A percentile compares a stretch with the other conserved stretches of the same genome.
These are phyloP conservation scores for Tetramorium alpestre DNA, from an alignment of 1,140 invertebrate species.

Conservation along the genomic window DNA sequence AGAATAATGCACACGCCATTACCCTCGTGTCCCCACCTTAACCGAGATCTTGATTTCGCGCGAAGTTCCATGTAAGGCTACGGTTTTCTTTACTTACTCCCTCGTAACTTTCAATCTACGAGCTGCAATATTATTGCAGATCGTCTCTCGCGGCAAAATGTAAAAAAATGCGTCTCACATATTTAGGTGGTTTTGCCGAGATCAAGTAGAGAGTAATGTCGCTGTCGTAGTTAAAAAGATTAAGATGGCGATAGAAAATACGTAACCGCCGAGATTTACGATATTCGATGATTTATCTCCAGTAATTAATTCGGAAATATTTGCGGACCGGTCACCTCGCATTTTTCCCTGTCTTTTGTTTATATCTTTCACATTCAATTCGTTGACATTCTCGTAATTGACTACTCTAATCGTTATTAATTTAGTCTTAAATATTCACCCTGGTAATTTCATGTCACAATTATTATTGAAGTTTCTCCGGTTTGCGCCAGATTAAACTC, in stretches of 20 bases:
- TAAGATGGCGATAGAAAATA: background rate
- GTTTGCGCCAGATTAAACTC: background rate
- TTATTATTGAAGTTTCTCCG: background rate
- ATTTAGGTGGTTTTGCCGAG: slow-evolving; percentile 21
- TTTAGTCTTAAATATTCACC: background rate
- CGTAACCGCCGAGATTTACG: background rate
- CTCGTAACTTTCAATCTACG: slow-evolving; percentile 68
- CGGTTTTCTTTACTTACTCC: slow-evolving; percentile 70
- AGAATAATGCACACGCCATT: slow-evolving; percentile 79
- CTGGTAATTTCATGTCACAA: background rate
- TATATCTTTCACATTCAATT: slow-evolving; percentile 1
- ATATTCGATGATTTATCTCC: background rate
- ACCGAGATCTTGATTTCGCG: slow-evolving; percentile 75
- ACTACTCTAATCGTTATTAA: background rate
- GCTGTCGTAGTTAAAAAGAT: slow-evolving; percentile 34
- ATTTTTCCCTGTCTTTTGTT: background rate
- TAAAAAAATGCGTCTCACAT: slow-evolving; percentile 32
- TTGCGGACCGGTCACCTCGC: background rate
- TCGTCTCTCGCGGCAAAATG: slow-evolving; percentile 34
- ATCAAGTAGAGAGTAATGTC: background rate
- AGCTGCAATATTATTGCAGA: slow-evolving; percentile 62
- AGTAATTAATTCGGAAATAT: background rate
- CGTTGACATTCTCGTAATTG: background rate
- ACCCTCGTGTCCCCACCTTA: slow-evolving; percentile 73
- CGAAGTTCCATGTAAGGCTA: slow-evolving; percentile 67